Evolutionary conservation across 2,797 vertebrate species (phyloP).

Genomic region (Syncerus caffer): DNA sequence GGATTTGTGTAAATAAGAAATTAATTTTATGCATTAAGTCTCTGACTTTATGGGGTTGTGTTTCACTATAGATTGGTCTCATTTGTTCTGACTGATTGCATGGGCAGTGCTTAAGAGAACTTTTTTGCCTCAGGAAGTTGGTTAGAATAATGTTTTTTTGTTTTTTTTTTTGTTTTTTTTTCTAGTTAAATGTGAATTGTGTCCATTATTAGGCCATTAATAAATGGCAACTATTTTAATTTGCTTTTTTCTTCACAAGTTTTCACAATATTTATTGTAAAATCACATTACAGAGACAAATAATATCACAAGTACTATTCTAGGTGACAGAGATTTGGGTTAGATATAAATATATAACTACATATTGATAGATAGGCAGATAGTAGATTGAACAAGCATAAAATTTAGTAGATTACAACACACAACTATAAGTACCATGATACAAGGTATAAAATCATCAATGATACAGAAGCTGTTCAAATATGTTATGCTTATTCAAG

Average conservation of each 20-base stretch:
- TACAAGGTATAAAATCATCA: not conserved
- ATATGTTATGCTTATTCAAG: not conserved
- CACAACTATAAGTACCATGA: not conserved
- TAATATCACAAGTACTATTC: not conserved
- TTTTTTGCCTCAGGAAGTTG: not conserved
- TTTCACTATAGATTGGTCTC: constrained; percentile 7
- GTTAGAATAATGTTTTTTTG: not conserved
- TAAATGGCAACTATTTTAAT: not conserved
- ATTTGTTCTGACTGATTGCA: not conserved
- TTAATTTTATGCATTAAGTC: not conserved
- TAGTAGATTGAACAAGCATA: not conserved
- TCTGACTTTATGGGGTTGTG: not conserved
- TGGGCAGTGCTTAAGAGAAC: not conserved
- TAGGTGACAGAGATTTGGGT: not conserved
- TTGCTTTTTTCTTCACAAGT: not conserved
- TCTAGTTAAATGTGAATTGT: not conserved
- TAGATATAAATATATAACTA: not conserved
- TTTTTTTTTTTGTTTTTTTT: not conserved
- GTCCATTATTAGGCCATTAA: not conserved
- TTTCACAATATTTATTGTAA: constrained; percentile 26
- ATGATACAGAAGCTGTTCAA: not conserved
- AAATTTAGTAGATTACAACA: not conserved
- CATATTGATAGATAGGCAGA: not conserved
- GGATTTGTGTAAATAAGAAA: not conserved
- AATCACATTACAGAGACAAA: not conserved